Conservation (phyloP, 2,888 invertebrate genomes). For the Thymelicus lineola region DNA sequence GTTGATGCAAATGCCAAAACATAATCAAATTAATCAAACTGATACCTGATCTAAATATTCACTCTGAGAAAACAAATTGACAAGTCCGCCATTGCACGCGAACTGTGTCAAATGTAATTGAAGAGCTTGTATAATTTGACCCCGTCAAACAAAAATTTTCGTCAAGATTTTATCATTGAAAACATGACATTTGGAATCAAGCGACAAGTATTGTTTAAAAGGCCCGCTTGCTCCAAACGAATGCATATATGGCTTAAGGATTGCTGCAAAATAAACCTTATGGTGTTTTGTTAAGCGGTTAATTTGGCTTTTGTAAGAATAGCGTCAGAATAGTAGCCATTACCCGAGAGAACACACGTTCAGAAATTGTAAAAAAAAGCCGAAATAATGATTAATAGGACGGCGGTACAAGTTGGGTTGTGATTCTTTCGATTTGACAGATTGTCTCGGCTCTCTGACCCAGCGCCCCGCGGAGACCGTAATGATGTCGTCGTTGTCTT, state of each 20-base stretch:
- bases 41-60: conserved; percentile 63
- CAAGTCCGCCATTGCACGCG: conserved; percentile 48
- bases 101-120: conserved; percentile 79
- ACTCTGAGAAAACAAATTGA: conserved; percentile 49
- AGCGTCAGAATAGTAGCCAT: conserved; percentile 75
- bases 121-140: conserved; percentile 76
- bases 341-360: conserved; percentile 79
- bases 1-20: conserved; percentile 49
- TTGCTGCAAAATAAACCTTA: conserved; percentile 2
- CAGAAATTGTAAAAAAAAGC: conserved; percentile 79
- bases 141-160: conserved; percentile 76
- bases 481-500: conserved; percentile 68
- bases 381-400: conserved; percentile 83
- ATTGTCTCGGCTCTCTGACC: conserved; percentile 83
- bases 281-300: conserved; percentile 27
- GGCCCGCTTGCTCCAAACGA: conserved; percentile 56
- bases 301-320: conserved; percentile 52
- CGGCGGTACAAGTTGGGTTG: conserved; percentile 73
- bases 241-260: conserved; percentile 14
- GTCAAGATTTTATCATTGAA: conserved; percentile 75
- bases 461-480: conserved; percentile 78
- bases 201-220: conserved; percentile 78
- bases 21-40: conserved; percentile 58
- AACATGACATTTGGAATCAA: conserved; percentile 81
- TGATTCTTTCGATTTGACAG: conserved; percentile 84